Evolutionary conservation across 1,140 invertebrate genomes (phyloP).

Genomic region (Paraescarpia echinospica): DNA sequence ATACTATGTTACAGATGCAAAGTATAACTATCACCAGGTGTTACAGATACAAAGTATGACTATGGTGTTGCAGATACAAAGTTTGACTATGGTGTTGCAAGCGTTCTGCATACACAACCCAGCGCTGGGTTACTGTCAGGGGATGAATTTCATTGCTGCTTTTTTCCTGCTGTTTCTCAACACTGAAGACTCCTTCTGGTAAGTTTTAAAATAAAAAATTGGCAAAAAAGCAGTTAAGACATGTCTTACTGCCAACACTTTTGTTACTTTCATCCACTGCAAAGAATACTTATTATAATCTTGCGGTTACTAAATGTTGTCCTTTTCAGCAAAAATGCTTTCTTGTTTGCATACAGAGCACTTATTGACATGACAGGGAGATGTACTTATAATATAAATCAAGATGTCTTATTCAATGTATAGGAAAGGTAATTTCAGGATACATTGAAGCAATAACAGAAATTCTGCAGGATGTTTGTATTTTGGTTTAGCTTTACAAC

Average conservation of each 20-base stretch:
- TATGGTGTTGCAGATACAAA: slow-evolving; percentile 53
- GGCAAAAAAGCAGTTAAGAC: not conserved
- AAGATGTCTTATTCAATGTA: not conserved
- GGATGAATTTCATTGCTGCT: slow-evolving; percentile 65
- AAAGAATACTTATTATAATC: not conserved
- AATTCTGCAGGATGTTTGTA: too few relatives aligned
- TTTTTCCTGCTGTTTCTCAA: slow-evolving; percentile 61
- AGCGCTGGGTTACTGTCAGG: slow-evolving; percentile 62
- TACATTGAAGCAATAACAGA: too few relatives aligned
- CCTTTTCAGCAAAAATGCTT: too few relatives aligned
- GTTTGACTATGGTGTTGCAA: slow-evolving; percentile 60
- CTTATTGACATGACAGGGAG: not conserved
- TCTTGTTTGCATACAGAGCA: too few relatives aligned
- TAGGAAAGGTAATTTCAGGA: too few relatives aligned
- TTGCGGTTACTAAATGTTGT: not conserved
- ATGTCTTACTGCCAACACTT: not conserved
- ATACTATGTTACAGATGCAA: not conserved
- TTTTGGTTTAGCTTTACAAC: too few relatives aligned
- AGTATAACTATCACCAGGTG: not conserved
- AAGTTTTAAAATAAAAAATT: slow-evolving; percentile 21
- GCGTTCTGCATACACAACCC: slow-evolving; percentile 62
- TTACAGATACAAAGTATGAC: slow-evolving; percentile 50
- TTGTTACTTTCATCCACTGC: not conserved
- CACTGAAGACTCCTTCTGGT: slow-evolving; percentile 64
- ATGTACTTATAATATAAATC: not conserved